phyloP scores from a whole-genome alignment of 2,888 invertebrate genomes.

The Epinotia demarniana region DNA sequence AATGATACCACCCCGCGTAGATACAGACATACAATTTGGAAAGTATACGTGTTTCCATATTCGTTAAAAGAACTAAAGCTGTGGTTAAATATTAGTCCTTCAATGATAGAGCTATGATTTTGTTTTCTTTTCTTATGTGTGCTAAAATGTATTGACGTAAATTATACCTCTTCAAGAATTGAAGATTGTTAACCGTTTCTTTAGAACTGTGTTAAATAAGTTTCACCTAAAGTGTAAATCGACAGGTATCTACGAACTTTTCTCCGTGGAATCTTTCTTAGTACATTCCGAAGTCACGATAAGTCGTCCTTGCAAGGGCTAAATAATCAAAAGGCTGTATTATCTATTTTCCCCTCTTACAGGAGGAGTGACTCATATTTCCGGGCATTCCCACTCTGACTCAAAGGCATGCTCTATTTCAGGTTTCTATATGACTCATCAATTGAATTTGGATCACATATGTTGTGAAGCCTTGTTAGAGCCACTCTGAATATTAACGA shows the following conservation, averaged over 20 bases:
- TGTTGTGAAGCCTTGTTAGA: neutral
- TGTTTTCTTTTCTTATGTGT: too few species aligned
- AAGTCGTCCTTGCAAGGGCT: neutral
- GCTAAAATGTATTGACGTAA: too few species aligned
- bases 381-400: slow-evolving; percentile 32
- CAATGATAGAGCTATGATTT: too few species aligned
- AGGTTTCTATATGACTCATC: slow-evolving; percentile 30
- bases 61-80: too few species aligned
- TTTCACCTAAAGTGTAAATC: neutral
- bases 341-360: slow-evolving; percentile 46
- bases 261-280: slow-evolving; percentile 4
- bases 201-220: neutral
- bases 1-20: too few species aligned
- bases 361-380: slow-evolving; percentile 61
- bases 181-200: too few species aligned
- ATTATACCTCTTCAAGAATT: too few species aligned
- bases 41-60: too few species aligned
- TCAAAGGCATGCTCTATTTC: slow-evolving; percentile 33
- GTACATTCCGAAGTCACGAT: neutral
- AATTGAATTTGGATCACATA: neutral
- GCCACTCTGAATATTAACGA: neutral
- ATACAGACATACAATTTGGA: too few species aligned
- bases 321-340: slow-evolving; percentile 22
- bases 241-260: neutral
- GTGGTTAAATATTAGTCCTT: too few species aligned